Percentiles rank a stretch among this genome's conserved stretches.
Evolutionary conservation across 2,888 invertebrate species (phyloP).

Genomic region (Chymomyza fuscimana): DNA sequence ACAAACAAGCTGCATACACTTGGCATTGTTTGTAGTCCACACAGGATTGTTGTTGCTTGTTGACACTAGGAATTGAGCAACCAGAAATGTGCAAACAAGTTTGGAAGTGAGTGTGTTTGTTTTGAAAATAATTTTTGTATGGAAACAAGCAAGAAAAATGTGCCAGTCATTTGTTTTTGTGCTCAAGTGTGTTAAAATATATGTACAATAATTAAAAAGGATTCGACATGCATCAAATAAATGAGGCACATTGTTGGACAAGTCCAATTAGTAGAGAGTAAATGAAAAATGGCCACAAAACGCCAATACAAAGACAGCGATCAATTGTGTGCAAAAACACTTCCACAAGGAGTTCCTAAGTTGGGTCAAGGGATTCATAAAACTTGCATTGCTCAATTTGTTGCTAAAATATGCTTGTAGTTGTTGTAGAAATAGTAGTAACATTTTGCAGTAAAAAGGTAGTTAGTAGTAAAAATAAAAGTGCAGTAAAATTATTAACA

Average conservation of each 20-base stretch:
- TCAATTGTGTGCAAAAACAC: conserved; percentile 22
- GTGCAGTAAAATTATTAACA: neutral
- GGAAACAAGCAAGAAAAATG: neutral
- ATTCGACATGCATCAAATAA: conserved; percentile 44
- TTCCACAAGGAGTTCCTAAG: neutral
- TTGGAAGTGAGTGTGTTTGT: conserved; percentile 46
- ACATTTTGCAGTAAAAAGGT: neutral
- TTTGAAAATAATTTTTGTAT: neutral
- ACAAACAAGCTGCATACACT: conserved; percentile 41
- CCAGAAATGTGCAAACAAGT: conserved; percentile 72
- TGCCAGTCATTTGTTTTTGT: neutral
- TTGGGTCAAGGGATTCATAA: neutral
- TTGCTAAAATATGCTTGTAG: neutral
- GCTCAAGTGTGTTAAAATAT: neutral
- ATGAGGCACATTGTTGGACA: conserved; percentile 52
- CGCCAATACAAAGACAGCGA: conserved; percentile 28
- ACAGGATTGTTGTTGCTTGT: conserved; percentile 49
- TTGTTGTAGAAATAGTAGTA: neutral
- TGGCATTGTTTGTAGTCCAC: neutral
- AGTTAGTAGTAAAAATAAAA: neutral
- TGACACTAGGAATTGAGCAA: conserved; percentile 72
- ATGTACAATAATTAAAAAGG: conserved; percentile 23
- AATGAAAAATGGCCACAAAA: neutral
- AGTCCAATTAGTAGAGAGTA: conserved; percentile 11
- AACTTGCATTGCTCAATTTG: neutral